These are phyloP conservation scores for Lasiurus cinereus DNA, from an alignment of 2,113 vertebrate species.

Conservation along the genomic window DNA sequence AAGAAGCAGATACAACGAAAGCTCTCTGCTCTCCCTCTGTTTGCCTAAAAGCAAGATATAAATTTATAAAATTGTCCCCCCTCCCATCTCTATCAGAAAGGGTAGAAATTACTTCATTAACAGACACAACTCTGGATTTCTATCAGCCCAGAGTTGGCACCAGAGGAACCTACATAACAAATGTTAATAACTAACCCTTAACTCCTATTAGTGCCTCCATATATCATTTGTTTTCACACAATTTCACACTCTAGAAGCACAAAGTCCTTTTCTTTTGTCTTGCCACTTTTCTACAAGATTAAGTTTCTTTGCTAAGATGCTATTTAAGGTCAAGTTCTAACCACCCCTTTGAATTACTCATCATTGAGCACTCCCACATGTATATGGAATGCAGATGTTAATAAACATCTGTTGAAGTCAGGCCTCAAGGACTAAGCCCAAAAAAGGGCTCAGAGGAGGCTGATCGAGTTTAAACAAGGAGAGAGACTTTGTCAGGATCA, in stretches of 20 bases:
- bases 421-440: neutral
- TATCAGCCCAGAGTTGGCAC: neutral
- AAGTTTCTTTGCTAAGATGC: neutral
- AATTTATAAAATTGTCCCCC: neutral
- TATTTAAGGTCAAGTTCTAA: neutral
- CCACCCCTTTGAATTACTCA: neutral
- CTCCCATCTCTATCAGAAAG: neutral
- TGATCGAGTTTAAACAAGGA: neutral
- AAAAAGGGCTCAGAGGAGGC: neutral
- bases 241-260: neutral
- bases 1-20: neutral
- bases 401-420: neutral
- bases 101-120: neutral
- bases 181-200: neutral
- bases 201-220: neutral
- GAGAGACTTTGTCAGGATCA: neutral
- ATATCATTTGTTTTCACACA: neutral
- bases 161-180: neutral
- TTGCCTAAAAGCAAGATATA: neutral
- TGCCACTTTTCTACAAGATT: neutral
- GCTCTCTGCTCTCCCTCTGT: neutral
- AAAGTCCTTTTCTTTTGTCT: neutral
- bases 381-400: neutral
- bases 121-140: neutral
- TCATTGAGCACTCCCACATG: neutral